A percentile compares a stretch with the other conserved stretches of the same genome.
Evolutionary conservation across 2,888 invertebrate genomes (phyloP).

Genomic region (Ectemnius continuus): DNA sequence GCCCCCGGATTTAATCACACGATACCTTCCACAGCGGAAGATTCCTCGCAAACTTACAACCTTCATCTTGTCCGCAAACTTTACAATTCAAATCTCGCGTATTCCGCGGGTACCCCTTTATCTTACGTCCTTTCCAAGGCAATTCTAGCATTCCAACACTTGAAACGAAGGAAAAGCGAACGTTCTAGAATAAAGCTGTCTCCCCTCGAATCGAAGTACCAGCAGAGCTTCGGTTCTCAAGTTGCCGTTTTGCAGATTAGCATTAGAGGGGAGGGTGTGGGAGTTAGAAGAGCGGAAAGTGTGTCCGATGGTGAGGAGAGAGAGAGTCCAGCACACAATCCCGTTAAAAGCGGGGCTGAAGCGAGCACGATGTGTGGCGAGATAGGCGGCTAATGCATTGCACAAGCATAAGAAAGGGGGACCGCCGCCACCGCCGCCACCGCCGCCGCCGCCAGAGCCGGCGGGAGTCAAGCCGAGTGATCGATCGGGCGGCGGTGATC

Average conservation of each 20-base stretch:
- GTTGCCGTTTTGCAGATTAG: not conserved
- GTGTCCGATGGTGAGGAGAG: slow-evolving; percentile 8
- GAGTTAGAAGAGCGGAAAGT: not conserved
- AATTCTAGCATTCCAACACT: no score
- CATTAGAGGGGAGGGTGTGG: not conserved
- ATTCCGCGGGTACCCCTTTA: no score
- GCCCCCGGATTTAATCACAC: no score
- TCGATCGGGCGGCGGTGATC: slow-evolving; percentile 47
- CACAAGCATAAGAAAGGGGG: not conserved
- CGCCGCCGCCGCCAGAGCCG: not conserved
- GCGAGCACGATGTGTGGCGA: slow-evolving; percentile 1
- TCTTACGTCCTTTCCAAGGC: no score
- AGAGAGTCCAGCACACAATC: slow-evolving; percentile 11
- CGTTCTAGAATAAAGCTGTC: not conserved
- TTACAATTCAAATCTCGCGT: no score
- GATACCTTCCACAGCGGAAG: no score
- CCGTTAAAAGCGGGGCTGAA: not conserved
- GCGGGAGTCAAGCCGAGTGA: slow-evolving; percentile 26
- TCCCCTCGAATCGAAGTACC: not conserved
- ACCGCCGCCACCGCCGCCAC: not conserved
- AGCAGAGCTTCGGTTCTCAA: not conserved
- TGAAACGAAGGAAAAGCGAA: not conserved
- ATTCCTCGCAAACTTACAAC: no score
- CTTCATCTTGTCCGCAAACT: no score
- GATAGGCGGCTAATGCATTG: not conserved